A percentile compares a stretch with the other conserved stretches of the same genome.
Conservation (phyloP, 2,888 invertebrate genomes). For the Spialia ferax region DNA sequence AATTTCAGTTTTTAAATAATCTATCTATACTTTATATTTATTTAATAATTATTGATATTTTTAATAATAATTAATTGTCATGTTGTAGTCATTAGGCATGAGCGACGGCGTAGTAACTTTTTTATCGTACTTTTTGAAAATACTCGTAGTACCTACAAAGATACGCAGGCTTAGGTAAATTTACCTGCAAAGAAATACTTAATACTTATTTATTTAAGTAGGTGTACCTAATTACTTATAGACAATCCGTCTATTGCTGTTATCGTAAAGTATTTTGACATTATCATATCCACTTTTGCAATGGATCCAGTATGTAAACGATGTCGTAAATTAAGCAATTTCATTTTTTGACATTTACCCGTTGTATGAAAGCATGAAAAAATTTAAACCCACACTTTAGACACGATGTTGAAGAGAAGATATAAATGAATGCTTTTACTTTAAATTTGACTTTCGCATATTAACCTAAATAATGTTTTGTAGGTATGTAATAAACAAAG, state of each 20-base stretch:
- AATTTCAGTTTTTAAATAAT: neutral
- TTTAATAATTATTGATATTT: no score
- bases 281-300: slow-evolving; percentile 3
- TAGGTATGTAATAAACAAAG: neutral
- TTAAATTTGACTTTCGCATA: neutral
- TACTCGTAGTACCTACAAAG: no score
- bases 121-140: no score
- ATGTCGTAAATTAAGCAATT: neutral
- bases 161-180: neutral
- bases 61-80: no score
- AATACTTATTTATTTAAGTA: no score
- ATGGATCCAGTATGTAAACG: neutral
- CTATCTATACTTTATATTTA: no score
- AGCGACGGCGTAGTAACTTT: no score
- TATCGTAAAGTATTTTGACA: neutral
- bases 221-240: no score
- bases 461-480: slow-evolving; percentile 1
- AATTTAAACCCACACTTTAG: neutral
- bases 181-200: neutral
- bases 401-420: neutral
- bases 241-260: no score
- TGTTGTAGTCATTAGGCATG: no score
- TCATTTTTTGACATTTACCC: neutral
- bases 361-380: no score
- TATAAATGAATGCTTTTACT: neutral